phyloP scores from a whole-genome alignment of 1,140 invertebrate species.

The Pseudobourletiella spinata region DNA sequence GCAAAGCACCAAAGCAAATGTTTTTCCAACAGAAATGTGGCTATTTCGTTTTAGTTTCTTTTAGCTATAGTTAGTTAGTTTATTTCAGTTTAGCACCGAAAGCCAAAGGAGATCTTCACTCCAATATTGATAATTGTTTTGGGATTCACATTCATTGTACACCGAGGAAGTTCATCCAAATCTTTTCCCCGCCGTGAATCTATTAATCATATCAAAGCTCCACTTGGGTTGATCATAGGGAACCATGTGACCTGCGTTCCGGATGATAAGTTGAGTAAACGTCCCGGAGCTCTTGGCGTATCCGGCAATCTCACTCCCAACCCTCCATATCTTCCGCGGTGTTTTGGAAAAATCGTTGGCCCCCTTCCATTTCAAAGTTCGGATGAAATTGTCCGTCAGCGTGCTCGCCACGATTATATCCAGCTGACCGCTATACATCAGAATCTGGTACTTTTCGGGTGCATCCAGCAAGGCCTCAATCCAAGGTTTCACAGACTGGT shows the following conservation, averaged over 20 bases:
- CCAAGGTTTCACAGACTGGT: conserved; percentile 69
- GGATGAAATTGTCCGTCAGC: conserved; percentile 20
- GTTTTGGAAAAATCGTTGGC: conserved; percentile 15
- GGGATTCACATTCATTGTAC: neutral
- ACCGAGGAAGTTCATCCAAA: conserved; percentile 17
- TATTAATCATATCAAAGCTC: conserved; percentile 47
- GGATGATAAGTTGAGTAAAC: conserved; percentile 21
- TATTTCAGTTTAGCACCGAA: too few relatives aligned
- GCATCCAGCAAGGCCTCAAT: conserved; percentile 54
- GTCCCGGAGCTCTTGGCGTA: conserved; percentile 25
- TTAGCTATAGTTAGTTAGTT: neutral
- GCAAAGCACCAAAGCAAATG: too few relatives aligned
- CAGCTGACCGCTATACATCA: conserved; percentile 37
- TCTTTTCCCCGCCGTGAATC: conserved; percentile 41
- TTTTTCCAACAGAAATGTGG: too few relatives aligned
- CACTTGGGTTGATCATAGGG: conserved; percentile 47
- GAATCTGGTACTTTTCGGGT: conserved; percentile 52
- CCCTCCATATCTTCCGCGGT: conserved; percentile 27
- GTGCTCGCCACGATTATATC: conserved; percentile 36
- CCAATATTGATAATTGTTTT: too few relatives aligned
- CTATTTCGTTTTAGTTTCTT: too few relatives aligned
- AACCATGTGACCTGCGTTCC: conserved; percentile 31
- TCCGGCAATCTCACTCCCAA: conserved; percentile 25
- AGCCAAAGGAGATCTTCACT: too few relatives aligned
- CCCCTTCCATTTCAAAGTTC: conserved; percentile 27